Evolutionary conservation across 2,113 vertebrate species (phyloP).

Genomic region (Hiodon alosoides): DNA sequence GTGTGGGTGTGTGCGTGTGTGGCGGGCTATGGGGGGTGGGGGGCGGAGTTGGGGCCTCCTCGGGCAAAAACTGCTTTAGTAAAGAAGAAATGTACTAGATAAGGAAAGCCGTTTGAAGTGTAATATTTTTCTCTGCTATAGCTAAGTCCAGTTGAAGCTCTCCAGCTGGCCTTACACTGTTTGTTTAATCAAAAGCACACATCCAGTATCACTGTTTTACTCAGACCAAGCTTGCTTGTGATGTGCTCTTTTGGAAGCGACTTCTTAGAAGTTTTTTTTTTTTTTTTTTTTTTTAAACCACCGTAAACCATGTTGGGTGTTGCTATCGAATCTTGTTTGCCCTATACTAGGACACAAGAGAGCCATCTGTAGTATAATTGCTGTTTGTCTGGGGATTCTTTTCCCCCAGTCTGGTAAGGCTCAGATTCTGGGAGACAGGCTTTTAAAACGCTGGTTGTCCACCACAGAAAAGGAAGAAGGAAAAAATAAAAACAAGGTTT

Average conservation of each 20-base stretch:
- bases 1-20: no score
- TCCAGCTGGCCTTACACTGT: slow-evolving; percentile 23
- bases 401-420: slow-evolving; percentile 45
- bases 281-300: slow-evolving; percentile 32
- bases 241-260: slow-evolving; percentile 35
- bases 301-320: slow-evolving; percentile 41
- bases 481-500: slow-evolving; percentile 52
- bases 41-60: not conserved
- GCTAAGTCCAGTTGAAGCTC: slow-evolving; percentile 37
- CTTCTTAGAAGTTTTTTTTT: slow-evolving; percentile 54
- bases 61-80: slow-evolving; percentile 21
- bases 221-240: slow-evolving; percentile 21
- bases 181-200: slow-evolving; percentile 42
- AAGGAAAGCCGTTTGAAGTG: slow-evolving; percentile 35
- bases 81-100: slow-evolving; percentile 34
- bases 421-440: slow-evolving; percentile 51
- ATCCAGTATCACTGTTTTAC: slow-evolving; percentile 30
- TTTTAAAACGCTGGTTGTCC: slow-evolving; percentile 42
- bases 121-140: slow-evolving; percentile 15
- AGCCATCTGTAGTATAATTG: slow-evolving; percentile 41
- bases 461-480: slow-evolving; percentile 14
- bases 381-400: slow-evolving; percentile 41
- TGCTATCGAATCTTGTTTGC: slow-evolving; percentile 30
- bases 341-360: slow-evolving; percentile 32
- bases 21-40: no score